Base-by-base conservation (phyloP, 2,797 vertebrate genomes). In the Toxotes lorentzi region DNA sequence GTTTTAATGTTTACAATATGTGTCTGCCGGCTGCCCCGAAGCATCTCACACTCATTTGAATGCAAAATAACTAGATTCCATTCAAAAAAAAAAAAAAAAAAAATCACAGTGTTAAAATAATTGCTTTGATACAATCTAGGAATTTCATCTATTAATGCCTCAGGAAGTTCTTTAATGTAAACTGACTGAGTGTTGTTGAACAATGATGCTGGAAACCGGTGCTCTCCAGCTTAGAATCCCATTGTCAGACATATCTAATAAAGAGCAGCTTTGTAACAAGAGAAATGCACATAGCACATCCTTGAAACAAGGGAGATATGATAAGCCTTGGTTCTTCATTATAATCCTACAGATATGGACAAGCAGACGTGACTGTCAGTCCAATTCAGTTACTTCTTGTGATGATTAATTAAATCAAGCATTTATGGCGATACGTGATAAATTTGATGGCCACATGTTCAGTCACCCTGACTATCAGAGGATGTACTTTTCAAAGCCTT, bases 51-150 rank as follows among this genome's bases (percentile, higher is more conserved):
- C 73, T 85, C 64, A 76, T 84, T 86, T 80, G 48, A 78, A 88
- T 91, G 83, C 62, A 90, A 91, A 93, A 81, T 70, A 86, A 72
- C 35, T 17, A 21, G 3, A 79, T 84, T 84, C 86, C 23, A 69
- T 91, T 79, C 58, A 65, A 56, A 63, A 76, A 76, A 89, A 16
- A 47, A 17, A 71, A 70, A 87, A 48, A 53, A 24, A 77, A 75
- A 89, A 78, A 75, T 62, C 60, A 58, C 30, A 54, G 53, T 73
- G 80, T 86, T 85, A 62, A 81, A 89, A 87, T 91, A 89, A 93
- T 92, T 90, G 89, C 81, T 91, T 92, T 85, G 85, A 94, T 92
- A 80, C 71, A 88, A 93, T 94, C 76, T 78, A 65, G 63, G 60
- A 83, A 82, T 84, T 86, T 82, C 60, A 88, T 92, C 81, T 91